Evolutionary conservation across 2,888 invertebrate genomes (phyloP), one percentile per base, ranked within the genome.

Genomic region (Trachelus iudaicus): DNA sequence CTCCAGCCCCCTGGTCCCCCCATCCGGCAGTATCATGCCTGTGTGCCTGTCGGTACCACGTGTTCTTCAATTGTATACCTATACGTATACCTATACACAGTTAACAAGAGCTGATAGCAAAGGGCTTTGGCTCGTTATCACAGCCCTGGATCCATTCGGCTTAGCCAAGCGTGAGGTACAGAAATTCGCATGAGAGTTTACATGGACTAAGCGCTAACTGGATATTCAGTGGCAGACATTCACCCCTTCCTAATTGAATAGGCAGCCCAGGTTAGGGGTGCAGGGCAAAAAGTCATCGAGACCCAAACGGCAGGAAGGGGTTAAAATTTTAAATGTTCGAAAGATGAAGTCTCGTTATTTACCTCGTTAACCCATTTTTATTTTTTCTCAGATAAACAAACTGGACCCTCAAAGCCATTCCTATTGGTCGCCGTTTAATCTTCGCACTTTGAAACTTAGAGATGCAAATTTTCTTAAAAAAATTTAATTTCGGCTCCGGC

Each of bases 71-170:
- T 40, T 40, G 40, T 40, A 40, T 23, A 40, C 23, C 40, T 40
- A 40, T 40, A 40, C 40, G 40, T 40, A 40, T 40, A 56, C 9
- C 56, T 56, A 23, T 56, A 56, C 56, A 56, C 56, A 9, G 56
- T 56, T 23, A 56, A 23, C 56, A 56, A 56, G 56, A 23, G 56
- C 56, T 23, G 56, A 56, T 56, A 56, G 56, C 56, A 56, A 56
- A 56, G 56, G 23, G 56, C 56, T 69, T 75, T 30, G 69, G 68
- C 40, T 75, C 68, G 75, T 75, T 69, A 75, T 75, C 75, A 33
- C 75, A 69, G 37, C 69, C 69, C 30, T 34, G 75, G 35, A 75
- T 35, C 75, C 75, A 34, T 75, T 75, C 69, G 35, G 33, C 75
- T 35, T 12, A 34, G 69, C 75, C 69, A 30, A 34, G 69, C 23